Conservation (phyloP, 2,888 invertebrate genomes). For the Arenicola marina region DNA sequence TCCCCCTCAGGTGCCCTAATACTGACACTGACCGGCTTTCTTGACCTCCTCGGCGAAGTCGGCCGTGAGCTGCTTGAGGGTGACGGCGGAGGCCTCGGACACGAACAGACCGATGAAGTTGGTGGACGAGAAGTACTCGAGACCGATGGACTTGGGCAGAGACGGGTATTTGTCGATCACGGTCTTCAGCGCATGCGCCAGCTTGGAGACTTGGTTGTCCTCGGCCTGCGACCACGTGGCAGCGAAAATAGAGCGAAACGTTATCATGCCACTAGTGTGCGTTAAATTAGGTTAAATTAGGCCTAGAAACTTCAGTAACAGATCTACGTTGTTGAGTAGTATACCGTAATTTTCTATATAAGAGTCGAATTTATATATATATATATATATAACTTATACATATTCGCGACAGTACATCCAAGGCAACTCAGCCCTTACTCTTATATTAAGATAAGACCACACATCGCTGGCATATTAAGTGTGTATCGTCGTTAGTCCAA, state of each 20-base stretch:
- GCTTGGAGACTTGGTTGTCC: constrained; percentile 46
- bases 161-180: constrained; percentile 13
- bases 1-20: not conserved
- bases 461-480: too few species aligned
- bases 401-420: too few species aligned
- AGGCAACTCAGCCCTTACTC: too few species aligned
- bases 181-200: constrained; percentile 56
- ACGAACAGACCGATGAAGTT: constrained; percentile 92
- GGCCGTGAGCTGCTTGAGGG: constrained; percentile 77
- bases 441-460: too few species aligned
- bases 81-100: constrained; percentile 79
- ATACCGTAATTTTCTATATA: too few species aligned
- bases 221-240: constrained; percentile 41
- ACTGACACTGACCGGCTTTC: constrained; percentile 41
- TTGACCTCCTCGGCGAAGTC: constrained; percentile 77
- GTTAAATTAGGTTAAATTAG: too few species aligned
- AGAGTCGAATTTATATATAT: too few species aligned
- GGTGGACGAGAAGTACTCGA: constrained; percentile 83
- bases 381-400: too few species aligned
- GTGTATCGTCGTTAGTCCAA: too few species aligned
- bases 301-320: too few species aligned
- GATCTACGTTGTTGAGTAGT: too few species aligned
- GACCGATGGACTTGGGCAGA: constrained; percentile 40
- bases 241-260: not conserved
- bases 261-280: too few species aligned